phyloP scores from a whole-genome alignment of 2,797 vertebrate genomes.

The Myotis vivesi region DNA sequence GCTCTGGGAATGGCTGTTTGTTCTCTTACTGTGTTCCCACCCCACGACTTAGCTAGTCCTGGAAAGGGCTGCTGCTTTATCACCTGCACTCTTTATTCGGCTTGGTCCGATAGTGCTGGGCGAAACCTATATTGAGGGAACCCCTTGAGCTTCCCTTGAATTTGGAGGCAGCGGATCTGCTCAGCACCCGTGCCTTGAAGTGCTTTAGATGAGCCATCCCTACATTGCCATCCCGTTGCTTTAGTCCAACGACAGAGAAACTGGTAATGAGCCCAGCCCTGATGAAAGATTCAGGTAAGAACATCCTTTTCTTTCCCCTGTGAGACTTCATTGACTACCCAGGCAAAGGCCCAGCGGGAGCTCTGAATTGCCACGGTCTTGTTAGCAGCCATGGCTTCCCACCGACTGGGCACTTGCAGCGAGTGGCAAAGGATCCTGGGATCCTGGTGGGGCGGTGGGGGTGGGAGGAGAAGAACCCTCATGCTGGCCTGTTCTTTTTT shows the following conservation, averaged over 20 bases:
- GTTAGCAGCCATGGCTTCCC: not conserved
- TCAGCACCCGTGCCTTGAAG: rapidly evolving
- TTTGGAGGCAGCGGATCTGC: not conserved
- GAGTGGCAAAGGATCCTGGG: not conserved
- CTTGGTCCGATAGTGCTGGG: not conserved
- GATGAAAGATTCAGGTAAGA: not conserved
- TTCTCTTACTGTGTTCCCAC: not conserved
- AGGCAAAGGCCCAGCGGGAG: not conserved
- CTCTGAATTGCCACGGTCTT: not conserved
- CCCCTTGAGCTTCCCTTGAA: not conserved
- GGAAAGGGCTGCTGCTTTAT: not conserved
- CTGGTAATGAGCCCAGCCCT: not conserved
- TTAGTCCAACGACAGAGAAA: not conserved
- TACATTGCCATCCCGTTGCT: not conserved
- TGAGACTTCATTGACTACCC: not conserved
- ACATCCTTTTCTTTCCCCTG: not conserved
- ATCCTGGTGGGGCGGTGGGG: too few relatives aligned
- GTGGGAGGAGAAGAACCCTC: not conserved
- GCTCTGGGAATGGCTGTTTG: not conserved
- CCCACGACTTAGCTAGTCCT: rapidly evolving
- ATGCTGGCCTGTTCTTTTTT: not conserved
- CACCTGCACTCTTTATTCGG: not conserved
- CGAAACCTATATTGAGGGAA: not conserved
- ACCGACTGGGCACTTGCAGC: rapidly evolving
- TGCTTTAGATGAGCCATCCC: not conserved